Evolutionary conservation across 2,113 vertebrate genomes (phyloP).

Genomic region (Carollia perspicillata): DNA sequence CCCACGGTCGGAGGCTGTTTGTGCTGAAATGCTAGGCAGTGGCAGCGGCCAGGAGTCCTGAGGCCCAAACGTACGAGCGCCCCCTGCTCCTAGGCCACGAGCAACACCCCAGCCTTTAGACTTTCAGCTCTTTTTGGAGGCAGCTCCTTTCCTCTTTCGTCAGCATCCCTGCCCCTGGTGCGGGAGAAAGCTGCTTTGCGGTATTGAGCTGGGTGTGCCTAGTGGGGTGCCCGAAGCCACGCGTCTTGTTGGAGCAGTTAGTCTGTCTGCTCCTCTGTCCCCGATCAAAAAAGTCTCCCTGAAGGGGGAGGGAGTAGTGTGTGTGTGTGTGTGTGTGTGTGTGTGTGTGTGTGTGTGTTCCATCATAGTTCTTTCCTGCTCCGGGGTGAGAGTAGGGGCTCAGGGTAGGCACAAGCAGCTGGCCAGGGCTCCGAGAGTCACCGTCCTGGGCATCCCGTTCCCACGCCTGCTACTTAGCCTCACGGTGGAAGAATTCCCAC

Average conservation of each 20-base stretch:
- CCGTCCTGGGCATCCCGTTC: neutral
- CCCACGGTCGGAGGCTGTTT: constrained; percentile 43
- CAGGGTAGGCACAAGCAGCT: neutral
- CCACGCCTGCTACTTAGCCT: neutral
- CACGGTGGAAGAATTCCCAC: neutral
- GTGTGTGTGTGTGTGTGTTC: neutral
- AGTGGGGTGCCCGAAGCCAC: neutral
- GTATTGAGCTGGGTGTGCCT: neutral
- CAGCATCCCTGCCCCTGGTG: neutral
- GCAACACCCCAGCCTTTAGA: neutral
- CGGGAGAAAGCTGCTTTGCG: constrained; percentile 11
- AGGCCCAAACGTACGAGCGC: constrained; percentile 47
- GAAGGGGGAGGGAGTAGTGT: neutral
- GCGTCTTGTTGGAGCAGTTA: neutral
- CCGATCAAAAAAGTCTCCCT: neutral
- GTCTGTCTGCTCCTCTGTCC: neutral
- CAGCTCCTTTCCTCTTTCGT: neutral
- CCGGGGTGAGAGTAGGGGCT: neutral
- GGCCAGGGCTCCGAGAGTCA: neutral
- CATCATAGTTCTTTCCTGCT: neutral
- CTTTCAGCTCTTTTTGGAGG: neutral
- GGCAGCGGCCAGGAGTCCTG: constrained; percentile 28
- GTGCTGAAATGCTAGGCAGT: constrained; percentile 19
- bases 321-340: neutral
- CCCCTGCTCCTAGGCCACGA: constrained; percentile 52